Evolutionary conservation across 1,140 invertebrate genomes (phyloP), one percentile per base, ranked within the genome.

Genomic region (Papilio glaucus): DNA sequence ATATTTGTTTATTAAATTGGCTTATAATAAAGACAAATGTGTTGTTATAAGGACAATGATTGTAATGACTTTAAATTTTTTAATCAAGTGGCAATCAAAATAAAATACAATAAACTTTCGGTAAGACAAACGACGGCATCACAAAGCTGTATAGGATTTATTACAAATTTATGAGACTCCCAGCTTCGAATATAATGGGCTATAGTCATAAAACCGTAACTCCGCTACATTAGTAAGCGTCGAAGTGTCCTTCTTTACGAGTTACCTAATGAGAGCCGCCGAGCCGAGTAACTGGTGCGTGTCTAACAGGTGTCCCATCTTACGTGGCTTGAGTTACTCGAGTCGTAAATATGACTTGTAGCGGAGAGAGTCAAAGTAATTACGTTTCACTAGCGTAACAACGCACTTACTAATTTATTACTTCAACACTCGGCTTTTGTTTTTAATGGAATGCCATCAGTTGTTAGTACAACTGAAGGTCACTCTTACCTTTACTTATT

Each of bases 171-270:
- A 85, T 82, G 73, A 77, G 69, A 62, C 72, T 75, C 67, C 75
- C 75, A 80, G 67, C 53, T 69, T 53, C 67, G 42, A 53, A 33
- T 53, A 69, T 69, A 86, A 86, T 82, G 79, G 81, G 73, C 80
- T 81, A 85, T 87, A 82, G 78, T 89, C 87, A 82, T 92, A 88
- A 91, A 90, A 84, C 76, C 78, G 78, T 88, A 84, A 87, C 86
- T 79, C 78, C 77, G 77, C 75, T 81, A 86, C 84, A 90, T 90
- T 90, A 86, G 86, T 91, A 86, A 85, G 84, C 81, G 86, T 89
- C 82, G 80, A 86, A 86, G 83, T 85, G 83, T 86, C 84, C 85
- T 87, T 88, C 81, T 89, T 90, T 89, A 91, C 84, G 86, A 87
- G 77, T 74, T 73, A 75, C 75, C 84, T 92, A 92, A 92, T 90